Conservation (phyloP, 37 sponge, comb jelly and placozoan genomes). For the Ianthella basta region DNA sequence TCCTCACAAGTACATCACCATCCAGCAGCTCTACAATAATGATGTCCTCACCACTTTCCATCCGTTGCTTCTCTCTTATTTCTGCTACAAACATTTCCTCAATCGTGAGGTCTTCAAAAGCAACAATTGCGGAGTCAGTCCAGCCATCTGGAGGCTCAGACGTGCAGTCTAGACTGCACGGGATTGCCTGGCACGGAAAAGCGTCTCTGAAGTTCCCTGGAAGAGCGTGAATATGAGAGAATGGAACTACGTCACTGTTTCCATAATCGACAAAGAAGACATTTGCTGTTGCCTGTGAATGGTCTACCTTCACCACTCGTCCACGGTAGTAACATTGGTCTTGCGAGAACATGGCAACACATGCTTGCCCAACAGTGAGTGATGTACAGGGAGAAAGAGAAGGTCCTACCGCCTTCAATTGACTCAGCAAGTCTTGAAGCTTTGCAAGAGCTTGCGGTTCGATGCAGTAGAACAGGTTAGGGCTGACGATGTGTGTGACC, state of each 20-base stretch:
- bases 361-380: slow-evolving; percentile 26
- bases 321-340: slow-evolving; percentile 60
- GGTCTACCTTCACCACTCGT: neutral
- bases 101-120: neutral
- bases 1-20: neutral
- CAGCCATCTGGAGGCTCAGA: slow-evolving; percentile 22
- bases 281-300: neutral
- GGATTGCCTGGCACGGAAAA: slow-evolving; percentile 71
- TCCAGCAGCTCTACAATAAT: slow-evolving; percentile 19
- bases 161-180: slow-evolving; percentile 57
- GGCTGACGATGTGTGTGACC: slow-evolving; percentile 53
- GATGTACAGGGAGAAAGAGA: neutral
- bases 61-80: neutral
- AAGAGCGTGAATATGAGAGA: slow-evolving; percentile 42
- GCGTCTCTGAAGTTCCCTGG: slow-evolving; percentile 56
- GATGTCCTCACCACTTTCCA: neutral
- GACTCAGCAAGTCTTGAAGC: slow-evolving; percentile 52
- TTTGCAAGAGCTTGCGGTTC: slow-evolving; percentile 45
- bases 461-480: slow-evolving; percentile 75
- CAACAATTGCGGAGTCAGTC: neutral
- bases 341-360: slow-evolving; percentile 50
- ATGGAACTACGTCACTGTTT: slow-evolving; percentile 51
- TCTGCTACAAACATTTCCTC: slow-evolving; percentile 31
- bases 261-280: slow-evolving; percentile 82
- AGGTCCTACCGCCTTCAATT: neutral